Evolutionary conservation across 2,888 invertebrate genomes (phyloP).

Genomic region (Epirrhoe tristata): DNA sequence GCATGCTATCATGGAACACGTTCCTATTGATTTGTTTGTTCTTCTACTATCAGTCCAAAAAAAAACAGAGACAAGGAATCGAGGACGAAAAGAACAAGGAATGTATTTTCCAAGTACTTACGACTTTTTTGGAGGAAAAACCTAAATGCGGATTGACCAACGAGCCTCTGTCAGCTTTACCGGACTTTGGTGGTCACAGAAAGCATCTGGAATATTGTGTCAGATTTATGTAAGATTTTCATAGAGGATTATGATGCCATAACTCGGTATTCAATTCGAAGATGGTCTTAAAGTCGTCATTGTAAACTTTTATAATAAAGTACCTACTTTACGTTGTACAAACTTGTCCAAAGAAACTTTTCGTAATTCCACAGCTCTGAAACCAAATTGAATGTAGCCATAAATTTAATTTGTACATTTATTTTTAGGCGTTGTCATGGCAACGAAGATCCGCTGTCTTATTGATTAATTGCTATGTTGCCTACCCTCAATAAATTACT

Average conservation of each 20-base stretch:
- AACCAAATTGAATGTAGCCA: conserved; percentile 5
- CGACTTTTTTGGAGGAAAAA: no score
- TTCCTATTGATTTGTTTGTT: no score
- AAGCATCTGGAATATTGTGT: neutral
- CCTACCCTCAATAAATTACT: conserved; percentile 57
- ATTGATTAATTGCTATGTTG: conserved; percentile 70
- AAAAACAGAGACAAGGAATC: no score
- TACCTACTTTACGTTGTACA: neutral
- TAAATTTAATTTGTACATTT: conserved; percentile 44
- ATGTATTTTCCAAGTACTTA: no score
- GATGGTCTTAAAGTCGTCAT: neutral
- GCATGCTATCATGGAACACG: no score
- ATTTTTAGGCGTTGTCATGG: conserved; percentile 58
- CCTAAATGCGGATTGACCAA: no score
- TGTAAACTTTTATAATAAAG: neutral
- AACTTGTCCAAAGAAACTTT: neutral
- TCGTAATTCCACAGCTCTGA: neutral
- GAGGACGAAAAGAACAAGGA: no score
- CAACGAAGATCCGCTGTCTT: conserved; percentile 60
- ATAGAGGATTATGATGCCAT: neutral
- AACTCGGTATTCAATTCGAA: neutral
- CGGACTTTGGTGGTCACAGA: no score
- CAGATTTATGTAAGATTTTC: neutral
- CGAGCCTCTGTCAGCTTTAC: no score
- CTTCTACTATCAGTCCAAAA: no score